phyloP scores from a whole-genome alignment of 2,888 invertebrate genomes.

The Dasypolia templi region DNA sequence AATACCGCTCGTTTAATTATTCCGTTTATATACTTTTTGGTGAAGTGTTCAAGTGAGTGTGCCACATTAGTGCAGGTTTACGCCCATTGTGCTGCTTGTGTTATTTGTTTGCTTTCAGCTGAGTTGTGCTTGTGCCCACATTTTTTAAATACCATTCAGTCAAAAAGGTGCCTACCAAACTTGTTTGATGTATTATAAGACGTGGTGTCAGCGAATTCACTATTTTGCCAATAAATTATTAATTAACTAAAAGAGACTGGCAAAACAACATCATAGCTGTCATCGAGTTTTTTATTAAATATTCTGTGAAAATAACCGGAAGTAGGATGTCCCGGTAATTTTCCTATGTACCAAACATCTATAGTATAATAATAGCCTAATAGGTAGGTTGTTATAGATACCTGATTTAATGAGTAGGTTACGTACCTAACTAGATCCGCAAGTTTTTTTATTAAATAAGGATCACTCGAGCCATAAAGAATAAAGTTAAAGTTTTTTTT shows the following conservation, averaged over 20 bases:
- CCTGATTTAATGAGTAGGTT: slow-evolving; percentile 13
- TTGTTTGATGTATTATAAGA: background rate
- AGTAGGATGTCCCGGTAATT: background rate
- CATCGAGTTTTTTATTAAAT: background rate
- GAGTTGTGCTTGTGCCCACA: slow-evolving; percentile 54
- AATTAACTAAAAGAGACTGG: background rate
- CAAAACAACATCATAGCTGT: background rate
- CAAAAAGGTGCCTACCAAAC: background rate
- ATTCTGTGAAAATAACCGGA: background rate
- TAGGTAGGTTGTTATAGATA: background rate
- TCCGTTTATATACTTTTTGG: slow-evolving; percentile 57
- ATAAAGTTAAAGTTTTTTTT: no score
- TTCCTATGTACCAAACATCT: background rate
- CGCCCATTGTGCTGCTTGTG: slow-evolving; percentile 69
- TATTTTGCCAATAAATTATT: background rate
- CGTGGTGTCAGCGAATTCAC: background rate
- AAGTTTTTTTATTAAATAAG: slow-evolving; percentile 39
- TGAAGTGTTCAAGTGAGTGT: slow-evolving; percentile 64
- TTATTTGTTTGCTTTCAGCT: slow-evolving; percentile 74
- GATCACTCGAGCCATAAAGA: slow-evolving; percentile 7
- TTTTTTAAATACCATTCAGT: slow-evolving; percentile 56
- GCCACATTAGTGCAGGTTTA: slow-evolving; percentile 58
- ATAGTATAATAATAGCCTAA: background rate
- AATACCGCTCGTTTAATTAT: slow-evolving; percentile 61
- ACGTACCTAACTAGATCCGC: slow-evolving; percentile 31